Percentiles rank a stretch among this genome's conserved stretches.
Evolutionary conservation across 2,797 vertebrate species (phyloP).

Genomic region (Varecia variegata): DNA sequence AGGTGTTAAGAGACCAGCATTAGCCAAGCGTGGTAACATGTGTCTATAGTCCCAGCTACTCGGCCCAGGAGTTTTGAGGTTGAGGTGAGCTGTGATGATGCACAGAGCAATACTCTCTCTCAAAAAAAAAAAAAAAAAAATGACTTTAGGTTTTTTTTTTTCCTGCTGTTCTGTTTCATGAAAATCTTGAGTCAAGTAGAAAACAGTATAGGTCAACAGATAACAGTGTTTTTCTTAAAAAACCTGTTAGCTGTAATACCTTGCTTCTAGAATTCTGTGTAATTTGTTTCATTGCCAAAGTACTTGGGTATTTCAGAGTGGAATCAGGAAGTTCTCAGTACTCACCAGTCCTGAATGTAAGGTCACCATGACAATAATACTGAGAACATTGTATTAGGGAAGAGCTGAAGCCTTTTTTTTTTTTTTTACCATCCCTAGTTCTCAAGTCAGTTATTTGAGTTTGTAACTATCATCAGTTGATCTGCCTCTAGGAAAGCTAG

Average conservation of each 20-base stretch:
- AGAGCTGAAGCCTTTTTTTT: background rate
- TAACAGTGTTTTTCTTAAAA: background rate
- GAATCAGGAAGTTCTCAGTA: background rate
- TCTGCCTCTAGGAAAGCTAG: background rate
- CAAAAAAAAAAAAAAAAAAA: background rate
- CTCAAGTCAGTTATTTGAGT: background rate
- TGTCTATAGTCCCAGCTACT: too few relatives aligned
- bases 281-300: constrained; percentile 34
- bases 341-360: background rate
- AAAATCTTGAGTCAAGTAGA: background rate
- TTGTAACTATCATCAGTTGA: background rate
- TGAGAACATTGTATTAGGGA: background rate
- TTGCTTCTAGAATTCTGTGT: background rate
- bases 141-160: background rate
- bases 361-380: background rate
- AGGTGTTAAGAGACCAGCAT: background rate
- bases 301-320: constrained; percentile 4
- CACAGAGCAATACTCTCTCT: too few relatives aligned
- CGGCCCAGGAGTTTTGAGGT: too few relatives aligned
- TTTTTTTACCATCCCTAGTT: background rate
- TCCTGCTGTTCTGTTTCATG: background rate
- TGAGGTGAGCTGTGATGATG: too few relatives aligned
- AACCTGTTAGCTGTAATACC: background rate
- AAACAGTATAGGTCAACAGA: background rate
- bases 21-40: too few relatives aligned